phyloP scores from a whole-genome alignment of 2,888 invertebrate species.

The Scaptomyza tumidula region DNA sequence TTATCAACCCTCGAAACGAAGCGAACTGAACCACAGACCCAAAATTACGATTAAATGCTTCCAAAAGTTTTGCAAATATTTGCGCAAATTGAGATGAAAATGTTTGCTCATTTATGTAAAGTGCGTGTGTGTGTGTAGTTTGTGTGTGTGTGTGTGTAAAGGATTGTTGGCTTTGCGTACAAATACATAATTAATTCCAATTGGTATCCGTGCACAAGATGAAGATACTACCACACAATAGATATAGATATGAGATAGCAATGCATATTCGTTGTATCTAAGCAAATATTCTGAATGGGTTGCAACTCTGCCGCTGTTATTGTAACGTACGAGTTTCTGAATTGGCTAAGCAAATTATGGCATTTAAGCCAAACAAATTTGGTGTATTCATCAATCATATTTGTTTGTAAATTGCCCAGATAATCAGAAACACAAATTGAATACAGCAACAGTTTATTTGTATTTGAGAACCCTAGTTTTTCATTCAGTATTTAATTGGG shows the following conservation, averaged over 20 bases:
- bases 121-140: not conserved
- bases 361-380: not conserved
- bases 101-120: slow-evolving; percentile 47
- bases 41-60: slow-evolving; percentile 27
- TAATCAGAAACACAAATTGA: no score
- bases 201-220: slow-evolving; percentile 9
- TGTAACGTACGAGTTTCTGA: not conserved
- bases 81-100: slow-evolving; percentile 45
- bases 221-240: not conserved
- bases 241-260: no score
- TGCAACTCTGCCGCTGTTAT: not conserved
- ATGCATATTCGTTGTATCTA: not conserved
- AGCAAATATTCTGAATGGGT: not conserved
- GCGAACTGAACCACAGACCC: not conserved
- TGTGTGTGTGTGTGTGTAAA: not conserved
- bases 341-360: not conserved
- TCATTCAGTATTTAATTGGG: no score
- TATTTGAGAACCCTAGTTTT: no score
- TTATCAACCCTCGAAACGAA: not conserved
- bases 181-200: slow-evolving; percentile 43
- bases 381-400: no score
- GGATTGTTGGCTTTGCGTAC: slow-evolving; percentile 10
- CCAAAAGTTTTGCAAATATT: slow-evolving; percentile 50
- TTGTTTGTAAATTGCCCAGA: no score
- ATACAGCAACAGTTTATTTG: no score